Conservation (phyloP, 1,140 invertebrate genomes). For the Trachymyrmex cornetzi region DNA sequence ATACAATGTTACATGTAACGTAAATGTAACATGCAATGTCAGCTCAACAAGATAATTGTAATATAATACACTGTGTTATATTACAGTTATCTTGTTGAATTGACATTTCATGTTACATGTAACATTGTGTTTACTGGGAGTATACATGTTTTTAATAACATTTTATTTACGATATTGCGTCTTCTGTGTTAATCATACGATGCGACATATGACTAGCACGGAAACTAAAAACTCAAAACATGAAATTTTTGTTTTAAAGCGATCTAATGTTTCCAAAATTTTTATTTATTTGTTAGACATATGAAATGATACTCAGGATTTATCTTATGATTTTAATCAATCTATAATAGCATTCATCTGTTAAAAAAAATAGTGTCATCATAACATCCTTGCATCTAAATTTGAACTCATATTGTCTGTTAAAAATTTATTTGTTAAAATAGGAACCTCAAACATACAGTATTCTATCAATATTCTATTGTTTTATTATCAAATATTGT, state of each 20-base stretch:
- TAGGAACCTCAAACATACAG: neutral
- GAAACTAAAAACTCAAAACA: neutral
- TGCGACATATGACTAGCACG: neutral
- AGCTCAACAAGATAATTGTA: no score
- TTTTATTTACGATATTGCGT: constrained; percentile 1
- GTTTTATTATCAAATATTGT: neutral
- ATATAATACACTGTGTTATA: no score
- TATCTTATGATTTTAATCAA: neutral
- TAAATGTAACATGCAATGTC: no score
- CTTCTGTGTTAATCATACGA: neutral
- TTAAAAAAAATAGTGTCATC: neutral
- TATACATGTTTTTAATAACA: neutral
- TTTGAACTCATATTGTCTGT: neutral
- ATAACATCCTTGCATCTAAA: neutral
- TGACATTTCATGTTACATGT: no score
- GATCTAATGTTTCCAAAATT: neutral
- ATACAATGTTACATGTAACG: no score
- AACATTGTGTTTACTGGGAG: no score
- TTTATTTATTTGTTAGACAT: neutral
- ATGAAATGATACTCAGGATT: neutral
- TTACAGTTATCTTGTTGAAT: no score
- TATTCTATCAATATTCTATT: neutral
- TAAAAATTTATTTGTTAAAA: neutral
- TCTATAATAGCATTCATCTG: neutral
- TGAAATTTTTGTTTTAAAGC: neutral